Evolutionary conservation across 2,113 vertebrate species (phyloP), one percentile per base, ranked within the genome.

Genomic region (Meles meles): DNA sequence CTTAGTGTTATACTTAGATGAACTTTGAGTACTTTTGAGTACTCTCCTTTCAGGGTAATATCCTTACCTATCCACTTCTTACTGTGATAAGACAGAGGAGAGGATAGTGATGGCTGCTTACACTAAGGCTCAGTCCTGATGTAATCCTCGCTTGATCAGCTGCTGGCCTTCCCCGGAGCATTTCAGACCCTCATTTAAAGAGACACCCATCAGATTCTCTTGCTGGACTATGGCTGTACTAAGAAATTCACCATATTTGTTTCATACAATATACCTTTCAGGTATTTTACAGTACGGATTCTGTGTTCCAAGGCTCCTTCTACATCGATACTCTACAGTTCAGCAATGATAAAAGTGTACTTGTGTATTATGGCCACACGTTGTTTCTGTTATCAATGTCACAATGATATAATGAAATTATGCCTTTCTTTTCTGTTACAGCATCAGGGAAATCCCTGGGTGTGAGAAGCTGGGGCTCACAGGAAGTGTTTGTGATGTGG

Each of bases 401-500:
- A 42, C 37, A 13, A 1, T 17, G n/a, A 29, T n/a, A n/a, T 7
- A 15, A n/a, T 59, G 1, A 37, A 65, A 29, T 23, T 34, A 9
- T 6, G 37, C 31, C 37, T 88, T 83, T n/a, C 4, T 74, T 59
- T 57, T 52, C 39, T 91, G 11, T 74, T 72, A 80, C 13, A 11
- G 44, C 15, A 1, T 69, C 71, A 23, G 44, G 14, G 37, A 80
- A 57, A 52, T 55, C 14, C 49, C 23, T 59, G 6, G 3, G 10
- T 21, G 0, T 21, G 31, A 49, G 47, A 3, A 23, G 42, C 8
- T 15, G 47, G 47, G 23, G 57, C 10, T 21, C 20, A 57, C 20
- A 23, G 31, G 1, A 34, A 18, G 1, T 3, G 23, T 17, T 61
- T 21, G 6, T 6, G 31, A 2, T 12, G 18, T 27, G n/a, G 11